Evolutionary conservation across 1,140 invertebrate genomes (phyloP), one percentile per base, ranked within the genome.

Genomic region (Thaumatotibia leucotreta): DNA sequence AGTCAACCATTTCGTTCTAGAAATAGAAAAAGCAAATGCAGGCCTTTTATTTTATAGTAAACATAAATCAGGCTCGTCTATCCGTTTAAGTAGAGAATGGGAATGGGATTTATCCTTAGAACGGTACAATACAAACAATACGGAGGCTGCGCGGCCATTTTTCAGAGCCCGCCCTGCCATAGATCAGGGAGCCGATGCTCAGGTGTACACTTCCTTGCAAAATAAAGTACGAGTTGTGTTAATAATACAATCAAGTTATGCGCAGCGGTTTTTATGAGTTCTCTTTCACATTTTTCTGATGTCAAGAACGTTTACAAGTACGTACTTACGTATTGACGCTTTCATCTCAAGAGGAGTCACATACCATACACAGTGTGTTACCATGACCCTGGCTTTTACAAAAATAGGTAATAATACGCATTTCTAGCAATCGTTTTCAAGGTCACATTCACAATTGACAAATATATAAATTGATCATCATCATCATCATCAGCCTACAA

Each of bases 11-110:
- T 20, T 45, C 39, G 39, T 17, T 45, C 39, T 20, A 45, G 20
- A 45, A 8, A 8, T 4, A 45, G 35, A 45, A 45, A 45, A 45
- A 20, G 14, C 4, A 45, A 45, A 45, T 45, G 39, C 39, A 45
- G 39, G 39, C 14, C 52, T 29, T 31, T 17, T 58, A 58, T 58
- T 58, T 58, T 14, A 58, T 17, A 58, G 52, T 31, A 14, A 58
- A 58, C 52, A 58, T 58, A 58, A 58, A 58, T 58, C 52, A 27
- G 52, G 52, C 23, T 58, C 17, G 52, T 58, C 52, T 58, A 58
- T 58, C 24, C 52, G 52, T 27, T 58, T 58, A 58, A 58, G 52
- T 58, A 58, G 52, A 58, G 52, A 58, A 58, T 58, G 24, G 52
- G 52, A 58, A 27, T 58, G 20, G 52, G 20, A 58, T 58, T 45